Base-by-base conservation (phyloP, 1,140 invertebrate genomes). In the Leucophenga varia region DNA sequence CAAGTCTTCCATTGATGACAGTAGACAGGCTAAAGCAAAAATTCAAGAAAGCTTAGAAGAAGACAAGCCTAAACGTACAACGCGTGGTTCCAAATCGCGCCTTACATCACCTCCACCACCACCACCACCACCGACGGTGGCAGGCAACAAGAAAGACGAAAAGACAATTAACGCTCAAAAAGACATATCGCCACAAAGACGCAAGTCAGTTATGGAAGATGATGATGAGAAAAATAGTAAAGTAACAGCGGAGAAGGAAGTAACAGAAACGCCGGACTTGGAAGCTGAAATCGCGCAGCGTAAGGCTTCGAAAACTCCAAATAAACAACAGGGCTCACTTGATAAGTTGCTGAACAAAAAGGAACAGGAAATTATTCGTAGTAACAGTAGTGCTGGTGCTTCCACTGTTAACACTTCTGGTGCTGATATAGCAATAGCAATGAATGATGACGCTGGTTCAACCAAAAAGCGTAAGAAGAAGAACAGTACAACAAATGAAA, bases 301-400 rank as follows among this genome's bases (percentile, higher is more conserved):
- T 5, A 72, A 72, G 28, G 70, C 65, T 5, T 61, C 68, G 5
- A 51, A 34, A 3, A 67, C 51, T 19, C 63, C 61, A 1, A 50
- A 43, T 36, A 55, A 51, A 35, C 31, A 37, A 14, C 43, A 47
- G 9, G 59, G 70, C 30, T 53, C 70, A 0, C 25, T 73, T 43
- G 70, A 73, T 40, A 73, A 73, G 40, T 30, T 73, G 18, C 43
- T 73, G 12, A 69, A 64, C 17, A 73, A 60, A 36, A 67, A 64
- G 39, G 70, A 72, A 47, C 65, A 64, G 40, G 61, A 73, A 30
- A 22, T 67, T 1, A 71, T 57, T 31, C 28, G 43, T 14, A 44
- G 13, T 16, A 48, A 57, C 35, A 8, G 6, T 6, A 3, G 12
- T 19, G 12, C 22, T 22, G 3, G n/a, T 12, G 10, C 16, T 18